Percentiles rank a stretch among this genome's conserved stretches.
Evolutionary conservation across 2,888 invertebrate species (phyloP).

Genomic region (Macrosiphum euphorbiae): DNA sequence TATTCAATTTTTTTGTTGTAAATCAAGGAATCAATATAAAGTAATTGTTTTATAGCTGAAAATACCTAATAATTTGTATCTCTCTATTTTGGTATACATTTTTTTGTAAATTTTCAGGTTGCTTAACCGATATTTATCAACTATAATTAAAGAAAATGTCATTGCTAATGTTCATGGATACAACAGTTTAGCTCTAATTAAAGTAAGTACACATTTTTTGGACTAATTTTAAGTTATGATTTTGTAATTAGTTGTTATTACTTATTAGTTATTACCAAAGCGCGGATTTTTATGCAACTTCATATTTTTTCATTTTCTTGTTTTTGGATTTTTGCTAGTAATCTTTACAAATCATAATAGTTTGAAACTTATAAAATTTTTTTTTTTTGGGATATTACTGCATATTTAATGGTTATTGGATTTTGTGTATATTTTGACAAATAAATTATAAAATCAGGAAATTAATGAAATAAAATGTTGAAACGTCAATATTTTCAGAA

Average conservation of each 20-base stretch:
- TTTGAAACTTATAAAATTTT: too few species aligned
- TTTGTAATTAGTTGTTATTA: conserved; percentile 49
- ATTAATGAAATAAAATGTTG: too few species aligned
- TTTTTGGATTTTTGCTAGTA: too few species aligned
- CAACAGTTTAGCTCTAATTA: conserved; percentile 52
- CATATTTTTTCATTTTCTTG: too few species aligned
- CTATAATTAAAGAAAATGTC: conserved; percentile 52
- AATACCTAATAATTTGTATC: not conserved
- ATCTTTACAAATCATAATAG: too few species aligned
- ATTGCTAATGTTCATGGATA: conserved; percentile 46
- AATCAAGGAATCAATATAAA: conserved; percentile 63
- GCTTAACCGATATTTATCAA: conserved; percentile 64
- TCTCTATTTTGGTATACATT: not conserved
- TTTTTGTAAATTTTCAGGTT: conserved; percentile 61
- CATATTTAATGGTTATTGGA: too few species aligned
- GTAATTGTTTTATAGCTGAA: conserved; percentile 39
- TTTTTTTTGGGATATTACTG: too few species aligned
- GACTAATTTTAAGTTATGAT: not conserved
- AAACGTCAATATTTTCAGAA: too few species aligned
- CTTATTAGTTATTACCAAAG: conserved; percentile 22
- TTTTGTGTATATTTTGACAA: too few species aligned
- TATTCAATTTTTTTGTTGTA: conserved; percentile 65
- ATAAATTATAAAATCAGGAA: too few species aligned
- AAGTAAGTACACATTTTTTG: conserved; percentile 23
- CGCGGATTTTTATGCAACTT: too few species aligned